Percentiles rank a stretch among this genome's conserved stretches.
Evolutionary conservation across 2,888 invertebrate genomes (phyloP).

Genomic region (Chrysomela aeneicollis): DNA sequence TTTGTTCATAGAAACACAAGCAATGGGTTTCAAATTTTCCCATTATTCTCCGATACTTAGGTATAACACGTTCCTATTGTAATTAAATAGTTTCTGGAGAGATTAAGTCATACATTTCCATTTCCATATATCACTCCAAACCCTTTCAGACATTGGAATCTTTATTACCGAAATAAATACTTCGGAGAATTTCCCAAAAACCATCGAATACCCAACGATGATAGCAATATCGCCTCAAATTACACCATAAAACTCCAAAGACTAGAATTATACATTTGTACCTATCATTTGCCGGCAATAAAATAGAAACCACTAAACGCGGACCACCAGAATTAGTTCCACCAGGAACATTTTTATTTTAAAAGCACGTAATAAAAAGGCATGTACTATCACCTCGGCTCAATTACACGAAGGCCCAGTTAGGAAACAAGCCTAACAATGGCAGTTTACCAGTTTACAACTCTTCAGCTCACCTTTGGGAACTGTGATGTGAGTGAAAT

Average conservation of each 20-base stretch:
- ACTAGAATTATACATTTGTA: slow-evolving; percentile 3
- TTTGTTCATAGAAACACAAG: too few species aligned
- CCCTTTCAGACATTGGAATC: slow-evolving; percentile 5
- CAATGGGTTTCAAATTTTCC: too few species aligned
- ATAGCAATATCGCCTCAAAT: slow-evolving; percentile 8
- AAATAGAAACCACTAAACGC: slow-evolving; percentile 10
- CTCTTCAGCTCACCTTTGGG: background rate
- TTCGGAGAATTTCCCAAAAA: background rate
- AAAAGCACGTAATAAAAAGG: slow-evolving; percentile 8
- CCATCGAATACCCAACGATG: background rate
- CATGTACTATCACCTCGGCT: slow-evolving; percentile 9
- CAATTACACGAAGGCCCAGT: slow-evolving; percentile 9
- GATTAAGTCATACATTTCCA: background rate
- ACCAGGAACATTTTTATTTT: background rate
- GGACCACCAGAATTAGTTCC: slow-evolving; percentile 13
- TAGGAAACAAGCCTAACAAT: slow-evolving; percentile 5
- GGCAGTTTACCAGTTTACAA: slow-evolving; percentile 4
- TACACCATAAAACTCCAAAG: slow-evolving; percentile 16
- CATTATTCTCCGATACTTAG: too few species aligned
- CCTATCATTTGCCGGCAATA: slow-evolving; percentile 1
- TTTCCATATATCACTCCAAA: background rate
- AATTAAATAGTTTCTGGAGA: background rate
- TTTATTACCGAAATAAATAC: background rate
- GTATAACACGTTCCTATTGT: background rate
- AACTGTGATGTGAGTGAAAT: too few species aligned